A percentile compares a stretch with the other conserved stretches of the same genome.
phyloP scores from a whole-genome alignment of 1,140 invertebrate species.

The Phymastichus coffea region DNA sequence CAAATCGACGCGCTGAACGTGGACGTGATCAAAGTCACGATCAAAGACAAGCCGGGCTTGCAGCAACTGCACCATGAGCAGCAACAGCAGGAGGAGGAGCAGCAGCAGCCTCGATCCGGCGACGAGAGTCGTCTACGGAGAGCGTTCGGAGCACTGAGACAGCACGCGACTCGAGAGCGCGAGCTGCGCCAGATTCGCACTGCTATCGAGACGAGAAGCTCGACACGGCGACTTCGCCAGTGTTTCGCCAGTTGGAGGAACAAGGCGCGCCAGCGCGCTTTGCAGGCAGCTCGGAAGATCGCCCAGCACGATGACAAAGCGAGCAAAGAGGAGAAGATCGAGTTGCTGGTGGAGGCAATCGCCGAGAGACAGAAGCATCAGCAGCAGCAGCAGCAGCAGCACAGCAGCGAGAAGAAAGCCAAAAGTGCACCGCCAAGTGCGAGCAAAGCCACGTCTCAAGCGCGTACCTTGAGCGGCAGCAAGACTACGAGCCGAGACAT shows the following conservation, averaged over 20 bases:
- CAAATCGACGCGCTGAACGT: too few species aligned
- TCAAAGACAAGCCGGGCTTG: conserved; percentile 43
- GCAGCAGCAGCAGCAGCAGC: conserved; percentile 3
- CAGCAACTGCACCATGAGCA: conserved; percentile 32
- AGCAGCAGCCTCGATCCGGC: conserved; percentile 36
- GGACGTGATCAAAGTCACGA: conserved; percentile 46
- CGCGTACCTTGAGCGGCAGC: not conserved
- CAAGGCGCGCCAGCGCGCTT: not conserved
- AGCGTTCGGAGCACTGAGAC: not conserved
- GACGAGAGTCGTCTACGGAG: not conserved
- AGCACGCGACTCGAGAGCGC: conserved; percentile 1
- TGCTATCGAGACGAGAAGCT: conserved; percentile 12
- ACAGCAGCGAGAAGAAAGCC: conserved; percentile 25
- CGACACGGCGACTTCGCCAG: conserved; percentile 7
- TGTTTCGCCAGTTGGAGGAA: conserved; percentile 39
- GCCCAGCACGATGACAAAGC: conserved; percentile 23
- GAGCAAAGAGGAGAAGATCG: conserved; percentile 44
- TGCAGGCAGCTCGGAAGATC: too few species aligned
- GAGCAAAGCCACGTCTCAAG: too few species aligned
- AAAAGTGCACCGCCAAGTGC: not conserved
- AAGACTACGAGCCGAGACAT: conserved; percentile 14
- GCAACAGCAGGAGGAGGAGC: conserved; percentile 36
- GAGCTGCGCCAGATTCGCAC: not conserved
- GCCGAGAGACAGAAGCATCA: conserved; percentile 38
- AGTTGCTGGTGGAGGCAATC: conserved; percentile 45